These are phyloP conservation scores for Dicerorhinus sumatrensis DNA, from an alignment of 2,113 vertebrate genomes.

Conservation along the genomic window DNA sequence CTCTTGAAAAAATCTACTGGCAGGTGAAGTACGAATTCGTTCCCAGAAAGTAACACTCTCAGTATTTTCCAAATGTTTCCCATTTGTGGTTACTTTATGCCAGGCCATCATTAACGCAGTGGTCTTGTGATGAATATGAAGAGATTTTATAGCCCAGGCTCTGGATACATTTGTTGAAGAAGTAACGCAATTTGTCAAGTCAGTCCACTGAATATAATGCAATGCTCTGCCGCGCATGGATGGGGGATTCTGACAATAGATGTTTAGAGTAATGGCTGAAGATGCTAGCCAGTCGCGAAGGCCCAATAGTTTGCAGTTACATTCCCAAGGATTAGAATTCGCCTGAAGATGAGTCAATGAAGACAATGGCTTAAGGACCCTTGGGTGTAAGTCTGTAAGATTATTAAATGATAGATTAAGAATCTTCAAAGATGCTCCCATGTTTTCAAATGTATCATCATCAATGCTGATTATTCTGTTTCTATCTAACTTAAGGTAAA, in stretches of 20 bases:
- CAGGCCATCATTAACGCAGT: conserved; percentile 82
- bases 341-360: conserved; percentile 87
- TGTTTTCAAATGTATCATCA: conserved; percentile 84
- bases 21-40: conserved; percentile 60
- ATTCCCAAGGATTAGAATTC: conserved; percentile 89
- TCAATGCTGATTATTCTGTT: conserved; percentile 86
- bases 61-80: conserved; percentile 58
- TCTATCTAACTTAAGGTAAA: conserved; percentile 85
- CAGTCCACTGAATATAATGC: conserved; percentile 76
- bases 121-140: conserved; percentile 15
- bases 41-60: conserved; percentile 71
- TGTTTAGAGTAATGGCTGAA: conserved; percentile 84
- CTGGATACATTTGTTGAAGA: conserved; percentile 62
- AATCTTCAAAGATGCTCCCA: conserved; percentile 86
- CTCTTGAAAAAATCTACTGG: conserved; percentile 68
- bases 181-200: conserved; percentile 80
- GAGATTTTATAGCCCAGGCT: conserved; percentile 43
- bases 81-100: conserved; percentile 73
- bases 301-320: conserved; percentile 84
- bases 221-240: conserved; percentile 84
- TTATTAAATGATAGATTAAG: conserved; percentile 90
- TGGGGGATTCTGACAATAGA: conserved; percentile 84
- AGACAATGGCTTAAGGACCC: conserved; percentile 86
- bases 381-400: conserved; percentile 87
- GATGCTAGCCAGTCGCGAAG: conserved; percentile 85